Percentiles rank a stretch among this genome's conserved stretches.
phyloP scores from a whole-genome alignment of 35 echinoderm and acorn worm species.

The Holothuria glaberrima region DNA sequence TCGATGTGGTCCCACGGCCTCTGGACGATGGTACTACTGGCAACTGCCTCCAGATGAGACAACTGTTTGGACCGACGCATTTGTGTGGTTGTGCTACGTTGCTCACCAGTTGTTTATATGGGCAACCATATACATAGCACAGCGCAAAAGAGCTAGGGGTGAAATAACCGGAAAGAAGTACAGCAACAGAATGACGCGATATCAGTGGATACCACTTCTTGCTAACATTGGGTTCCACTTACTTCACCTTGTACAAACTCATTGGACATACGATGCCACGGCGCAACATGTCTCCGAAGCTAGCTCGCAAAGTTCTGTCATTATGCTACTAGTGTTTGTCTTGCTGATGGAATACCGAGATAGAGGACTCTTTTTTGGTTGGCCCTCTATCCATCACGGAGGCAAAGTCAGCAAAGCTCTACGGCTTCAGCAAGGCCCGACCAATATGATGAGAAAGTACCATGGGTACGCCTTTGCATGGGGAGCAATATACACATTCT shows the following conservation, averaged over 20 bases:
- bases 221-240: constrained; percentile 79
- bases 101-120: constrained; percentile 88
- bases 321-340: constrained; percentile 83
- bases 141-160: constrained; percentile 59
- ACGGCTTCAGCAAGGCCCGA: constrained; percentile 70
- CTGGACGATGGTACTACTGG: constrained; percentile 92
- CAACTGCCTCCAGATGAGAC: constrained; percentile 68
- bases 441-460: constrained; percentile 79
- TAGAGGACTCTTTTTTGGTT: constrained; percentile 87
- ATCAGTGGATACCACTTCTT: constrained; percentile 69
- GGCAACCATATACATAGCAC: constrained; percentile 77
- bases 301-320: constrained; percentile 84
- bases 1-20: constrained; percentile 60
- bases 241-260: constrained; percentile 81
- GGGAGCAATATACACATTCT: constrained; percentile 93
- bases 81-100: constrained; percentile 83
- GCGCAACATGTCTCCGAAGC: constrained; percentile 86
- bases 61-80: constrained; percentile 57
- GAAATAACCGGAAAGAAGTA: constrained; percentile 56
- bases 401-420: constrained; percentile 66
- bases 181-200: constrained; percentile 55
- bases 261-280: constrained; percentile 80
- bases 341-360: constrained; percentile 86
- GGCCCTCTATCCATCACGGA: constrained; percentile 67
- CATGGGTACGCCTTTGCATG: constrained; percentile 93